phyloP scores from a whole-genome alignment of 2,113 vertebrate genomes.

The Ramphastos sulfuratus region DNA sequence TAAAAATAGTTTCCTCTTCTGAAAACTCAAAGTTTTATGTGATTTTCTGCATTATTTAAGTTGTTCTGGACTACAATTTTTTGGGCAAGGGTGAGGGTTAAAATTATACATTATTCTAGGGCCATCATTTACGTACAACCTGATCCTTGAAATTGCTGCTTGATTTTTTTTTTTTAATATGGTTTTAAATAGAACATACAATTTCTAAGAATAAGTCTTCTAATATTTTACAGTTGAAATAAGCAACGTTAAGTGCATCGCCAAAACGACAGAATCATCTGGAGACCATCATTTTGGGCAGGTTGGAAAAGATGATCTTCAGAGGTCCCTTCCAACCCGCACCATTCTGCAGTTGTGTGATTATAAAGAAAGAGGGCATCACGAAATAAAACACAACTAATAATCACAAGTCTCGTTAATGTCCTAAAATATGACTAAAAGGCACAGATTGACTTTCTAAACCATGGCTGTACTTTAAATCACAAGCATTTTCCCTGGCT shows the following conservation, averaged over 20 bases:
- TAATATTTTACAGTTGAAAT: not conserved
- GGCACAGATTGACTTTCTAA: not conserved
- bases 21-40: not conserved
- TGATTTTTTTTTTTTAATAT: not conserved
- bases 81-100: not conserved
- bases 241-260: not conserved
- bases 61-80: not conserved
- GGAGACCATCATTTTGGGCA: too few relatives aligned
- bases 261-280: not conserved
- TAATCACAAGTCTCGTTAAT: not conserved
- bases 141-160: not conserved
- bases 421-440: not conserved
- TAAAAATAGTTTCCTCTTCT: not conserved
- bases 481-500: not conserved
- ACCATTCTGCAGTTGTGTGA: too few relatives aligned
- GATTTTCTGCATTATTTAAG: not conserved
- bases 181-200: not conserved
- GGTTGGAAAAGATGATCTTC: too few relatives aligned
- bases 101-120: not conserved
- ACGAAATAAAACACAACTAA: not conserved
- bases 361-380: fast-evolving
- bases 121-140: not conserved
- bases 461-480: not conserved
- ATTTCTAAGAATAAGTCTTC: not conserved
- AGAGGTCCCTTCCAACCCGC: too few relatives aligned